Base-by-base conservation (phyloP, 1,140 invertebrate species). In the Drosophila burlai region DNA sequence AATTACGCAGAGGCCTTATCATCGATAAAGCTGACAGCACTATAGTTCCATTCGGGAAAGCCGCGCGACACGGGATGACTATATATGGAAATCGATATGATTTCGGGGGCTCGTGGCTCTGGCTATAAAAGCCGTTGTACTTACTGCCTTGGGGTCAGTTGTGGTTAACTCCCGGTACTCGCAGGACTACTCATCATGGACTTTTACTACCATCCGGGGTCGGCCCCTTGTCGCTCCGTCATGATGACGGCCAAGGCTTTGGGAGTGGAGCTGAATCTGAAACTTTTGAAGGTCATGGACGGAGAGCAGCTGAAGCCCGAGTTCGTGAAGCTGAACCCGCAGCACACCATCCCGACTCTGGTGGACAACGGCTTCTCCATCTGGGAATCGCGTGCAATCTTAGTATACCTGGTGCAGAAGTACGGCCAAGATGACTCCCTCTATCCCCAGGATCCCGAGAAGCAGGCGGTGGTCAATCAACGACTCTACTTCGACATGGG, bases 401-500 rank as follows among this genome's bases (percentile, higher is more conserved):
- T 95, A 65, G 93, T 94, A 24, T 97, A 97, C 91, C 90, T 96
- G 74, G 94, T 93, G 1, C 94, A 95, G 42, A 93, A 95, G 52
- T 97, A 97, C 80, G 95, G 93, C 21, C 96, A 96, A 80, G 93
- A 95, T 57, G 95, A 94, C 80, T 93, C 93, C 3, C 93, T 97
- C 2, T 97, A 96, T 83, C 96, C 96, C 3, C 95, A 94, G 71
- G 94, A 96, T 71, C 93, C 94, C 0, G 94, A 95, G 76, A 85
- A 95, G 60, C 94, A 96, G 46, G 96, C 96, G 0, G 0, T 96
- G 0, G 94, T 97, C 2, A 95, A 97, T 87, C 95, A 96, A 71
- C 94, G 96, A 59, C 93, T 97, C 3, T 95, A 95, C 81, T 97
- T 97, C 82, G 96, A 97, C 80, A 92, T 95, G 69, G 95, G 95